These are phyloP conservation scores for Rotaria sp. DNA, from an alignment of 2,888 invertebrate genomes.

Conservation along the genomic window DNA sequence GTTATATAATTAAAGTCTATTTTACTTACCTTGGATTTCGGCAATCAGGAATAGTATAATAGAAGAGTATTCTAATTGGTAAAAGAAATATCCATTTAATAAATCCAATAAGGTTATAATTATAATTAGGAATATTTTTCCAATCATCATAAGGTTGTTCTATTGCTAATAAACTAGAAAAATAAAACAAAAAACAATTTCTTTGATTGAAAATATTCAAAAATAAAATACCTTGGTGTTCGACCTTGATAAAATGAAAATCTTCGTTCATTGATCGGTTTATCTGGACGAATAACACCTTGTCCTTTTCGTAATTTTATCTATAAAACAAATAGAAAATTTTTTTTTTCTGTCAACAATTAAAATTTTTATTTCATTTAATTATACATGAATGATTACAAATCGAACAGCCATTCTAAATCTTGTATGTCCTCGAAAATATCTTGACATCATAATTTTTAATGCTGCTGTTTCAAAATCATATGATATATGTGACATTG, in stretches of 20 bases:
- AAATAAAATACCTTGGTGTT: neutral
- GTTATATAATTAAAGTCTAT: neutral
- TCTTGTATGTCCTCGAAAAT: conserved; percentile 44
- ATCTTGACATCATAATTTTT: conserved; percentile 48
- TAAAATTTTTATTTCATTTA: neutral
- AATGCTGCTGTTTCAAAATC: conserved; percentile 46
- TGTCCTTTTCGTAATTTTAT: neutral
- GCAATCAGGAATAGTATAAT: conserved; percentile 84
- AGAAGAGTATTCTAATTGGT: conserved; percentile 75
- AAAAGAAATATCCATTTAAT: conserved; percentile 54
- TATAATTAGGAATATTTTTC: conserved; percentile 9
- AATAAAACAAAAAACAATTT: neutral
- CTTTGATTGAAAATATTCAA: neutral
- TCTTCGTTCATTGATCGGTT: neutral
- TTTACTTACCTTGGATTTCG: conserved; percentile 41
- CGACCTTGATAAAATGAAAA: conserved; percentile 28
- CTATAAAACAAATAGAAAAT: neutral
- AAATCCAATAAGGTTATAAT: conserved; percentile 19
- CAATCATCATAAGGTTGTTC: neutral
- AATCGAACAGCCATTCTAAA: conserved; percentile 48
- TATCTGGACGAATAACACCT: conserved; percentile 19
- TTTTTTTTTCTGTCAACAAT: neutral
- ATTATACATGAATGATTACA: conserved; percentile 45
- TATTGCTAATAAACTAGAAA: neutral
- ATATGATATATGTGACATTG: conserved; percentile 41